Percentiles rank a stretch among this genome's conserved stretches.
phyloP scores from a whole-genome alignment of 1,140 invertebrate genomes.

The Bombus polaris region DNA sequence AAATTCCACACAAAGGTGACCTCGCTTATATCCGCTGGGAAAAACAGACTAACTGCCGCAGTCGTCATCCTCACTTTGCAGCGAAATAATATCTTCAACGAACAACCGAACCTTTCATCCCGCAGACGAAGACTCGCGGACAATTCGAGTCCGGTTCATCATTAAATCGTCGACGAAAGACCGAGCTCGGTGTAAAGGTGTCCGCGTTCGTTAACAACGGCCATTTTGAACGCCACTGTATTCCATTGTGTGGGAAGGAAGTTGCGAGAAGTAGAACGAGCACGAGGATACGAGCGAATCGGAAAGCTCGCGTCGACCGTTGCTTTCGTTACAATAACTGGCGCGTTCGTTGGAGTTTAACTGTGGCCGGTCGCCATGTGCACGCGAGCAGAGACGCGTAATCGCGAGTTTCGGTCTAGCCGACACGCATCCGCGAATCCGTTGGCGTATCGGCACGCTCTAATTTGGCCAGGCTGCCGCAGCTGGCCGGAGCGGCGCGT shows the following conservation, averaged over 20 bases:
- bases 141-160: not conserved
- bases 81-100: not conserved
- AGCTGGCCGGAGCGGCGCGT: constrained; percentile 67
- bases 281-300: not conserved
- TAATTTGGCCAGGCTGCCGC: constrained; percentile 70
- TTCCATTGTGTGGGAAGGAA: not conserved
- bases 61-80: not conserved
- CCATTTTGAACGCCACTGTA: not conserved
- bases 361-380: constrained; percentile 14
- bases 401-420: constrained; percentile 59
- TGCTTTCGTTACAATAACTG: constrained; percentile 22
- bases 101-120: not conserved
- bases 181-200: not conserved
- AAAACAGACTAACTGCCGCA: not conserved
- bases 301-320: not conserved
- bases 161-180: constrained; percentile 35
- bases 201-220: not conserved
- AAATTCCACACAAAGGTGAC: not conserved
- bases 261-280: constrained; percentile 10
- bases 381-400: constrained; percentile 61
- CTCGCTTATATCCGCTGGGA: not conserved
- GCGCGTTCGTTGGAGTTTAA: not conserved
- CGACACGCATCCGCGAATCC: constrained; percentile 22
- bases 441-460: constrained; percentile 54
- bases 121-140: not conserved